Evolutionary conservation across 53 echinoderm and acorn worm genomes (phyloP), one percentile per base, ranked within the genome.

Genomic region (Crossaster papposus): DNA sequence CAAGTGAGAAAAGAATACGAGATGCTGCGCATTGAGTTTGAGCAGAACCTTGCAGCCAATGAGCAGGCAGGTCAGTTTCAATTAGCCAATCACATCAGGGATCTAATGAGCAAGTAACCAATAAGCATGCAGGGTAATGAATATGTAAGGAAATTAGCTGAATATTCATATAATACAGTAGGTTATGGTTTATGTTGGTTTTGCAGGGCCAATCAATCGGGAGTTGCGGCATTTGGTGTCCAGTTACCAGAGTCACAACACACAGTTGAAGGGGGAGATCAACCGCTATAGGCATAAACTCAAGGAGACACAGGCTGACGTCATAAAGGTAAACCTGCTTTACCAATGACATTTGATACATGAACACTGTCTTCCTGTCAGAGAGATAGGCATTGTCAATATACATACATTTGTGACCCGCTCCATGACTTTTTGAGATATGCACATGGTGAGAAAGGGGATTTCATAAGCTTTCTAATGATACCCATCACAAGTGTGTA

Each of bases 11-110:
- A 99, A 36, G 99, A 99, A 79, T 99, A 99, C 51, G 99, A 99
- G 88, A 99, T 99, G 99, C 83, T 99, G 51, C 93, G 99, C 35
- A 99, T 99, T 82, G 99, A 98, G 72, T 98, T 98, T 93, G 99
- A 98, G 58, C 99, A 98, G 90, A 98, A 95, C 52, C 90, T 96
- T 51, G 96, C 99, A 80, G 95, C 96, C 75, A 99, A 99, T 92
- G 96, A 99, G 36, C 99, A 96, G 89, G 99, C 96, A 92, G 99
- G 99, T 96, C 23, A 80, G 94, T 77, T 24, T 18, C 7, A 88
- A 63, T 58, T 34, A 72, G 28, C 72, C 54, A 73, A 50, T 68
- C 9, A 93, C 70, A 96, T 93, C 64, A 94, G 94, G 77, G 95
- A 93, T 89, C 93, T 93, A 51, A 90, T 93, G 75, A 93, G 91